Evolutionary conservation across 2,888 invertebrate genomes (phyloP), one percentile per base, ranked within the genome.

Genomic region (Chymomyza amoena): DNA sequence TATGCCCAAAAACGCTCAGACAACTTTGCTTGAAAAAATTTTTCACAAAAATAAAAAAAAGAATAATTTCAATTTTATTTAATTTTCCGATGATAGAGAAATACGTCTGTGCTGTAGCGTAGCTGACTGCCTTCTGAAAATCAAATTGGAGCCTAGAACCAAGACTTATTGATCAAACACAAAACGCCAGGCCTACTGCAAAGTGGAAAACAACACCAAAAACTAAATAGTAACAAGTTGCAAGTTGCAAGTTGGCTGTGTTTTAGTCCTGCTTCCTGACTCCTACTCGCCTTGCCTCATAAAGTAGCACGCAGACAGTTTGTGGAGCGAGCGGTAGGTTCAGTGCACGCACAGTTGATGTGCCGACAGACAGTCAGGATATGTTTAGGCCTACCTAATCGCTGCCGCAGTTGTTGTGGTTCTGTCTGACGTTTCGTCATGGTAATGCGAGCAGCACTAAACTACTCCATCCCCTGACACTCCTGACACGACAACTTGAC

Each of bases 101-200:
- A 78, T 71, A 77, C 85, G 86, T 81, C 85, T 78, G 85, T 83
- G 83, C 75, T 80, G 70, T 76, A 68, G 72, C 71, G 83, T 85
- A 72, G 78, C 85, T 79, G 83, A 76, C 83, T 87, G 85, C 76
- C 72, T 80, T 87, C 83, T 85, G 74, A 74, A 9, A 61, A 20
- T 2, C 39, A 13, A 13, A 32, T 18, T 56, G 32, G 59, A 72
- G 63, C 66, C 45, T 56, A 66, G 65, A 70, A 61, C 65, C 10
- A 45, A 62, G 54, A 61, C 77, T 72, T 87, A 87, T 87, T 85
- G 87, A 87, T 87, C 87, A 87, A 87, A 87, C 87, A 78, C 16
- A 76, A 70, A 64, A 67, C 59, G 66, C 76, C 66, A 64, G 52
- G 83, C 75, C 80, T 79, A 64, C 80, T 64, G 9, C 9, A 0